Evolutionary conservation across 1,140 invertebrate genomes (phyloP).

Genomic region (Cotesia chilonis): DNA sequence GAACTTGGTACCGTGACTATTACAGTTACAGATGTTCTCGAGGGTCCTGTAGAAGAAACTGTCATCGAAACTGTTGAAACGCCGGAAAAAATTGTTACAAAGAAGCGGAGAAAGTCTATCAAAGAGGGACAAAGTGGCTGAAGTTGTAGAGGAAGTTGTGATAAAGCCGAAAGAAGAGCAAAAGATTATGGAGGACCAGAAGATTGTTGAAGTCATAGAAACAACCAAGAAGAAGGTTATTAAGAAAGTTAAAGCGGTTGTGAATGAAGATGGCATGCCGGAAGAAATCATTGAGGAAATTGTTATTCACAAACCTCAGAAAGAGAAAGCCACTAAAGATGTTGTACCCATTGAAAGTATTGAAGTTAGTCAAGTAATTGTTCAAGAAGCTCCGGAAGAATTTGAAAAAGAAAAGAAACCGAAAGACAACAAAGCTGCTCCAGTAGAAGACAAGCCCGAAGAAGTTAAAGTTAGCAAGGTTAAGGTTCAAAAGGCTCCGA

Average conservation of each 20-base stretch:
- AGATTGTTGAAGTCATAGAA: constrained; percentile 41
- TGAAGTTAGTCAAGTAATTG: constrained; percentile 39
- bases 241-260: constrained; percentile 43
- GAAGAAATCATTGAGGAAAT: constrained; percentile 42
- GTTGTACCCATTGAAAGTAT: constrained; percentile 32
- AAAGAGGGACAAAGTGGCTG: constrained; percentile 39
- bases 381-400: constrained; percentile 36
- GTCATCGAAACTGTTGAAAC: constrained; percentile 48
- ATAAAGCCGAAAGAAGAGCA: constrained; percentile 38
- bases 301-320: constrained; percentile 37
- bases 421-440: constrained; percentile 35
- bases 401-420: constrained; percentile 34
- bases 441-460: constrained; percentile 33
- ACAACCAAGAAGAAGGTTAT: constrained; percentile 39
- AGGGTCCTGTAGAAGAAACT: constrained; percentile 38
- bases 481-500: too few species aligned
- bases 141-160: constrained; percentile 41
- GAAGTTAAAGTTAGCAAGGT: constrained; percentile 10
- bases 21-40: constrained; percentile 30
- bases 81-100: constrained; percentile 45
- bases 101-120: constrained; percentile 49
- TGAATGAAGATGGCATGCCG: constrained; percentile 43
- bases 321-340: constrained; percentile 39
- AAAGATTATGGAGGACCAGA: constrained; percentile 41
- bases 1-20: constrained; percentile 35